Conservation (phyloP, 2,113 vertebrate genomes). For the Mystacornis crossleyi region DNA sequence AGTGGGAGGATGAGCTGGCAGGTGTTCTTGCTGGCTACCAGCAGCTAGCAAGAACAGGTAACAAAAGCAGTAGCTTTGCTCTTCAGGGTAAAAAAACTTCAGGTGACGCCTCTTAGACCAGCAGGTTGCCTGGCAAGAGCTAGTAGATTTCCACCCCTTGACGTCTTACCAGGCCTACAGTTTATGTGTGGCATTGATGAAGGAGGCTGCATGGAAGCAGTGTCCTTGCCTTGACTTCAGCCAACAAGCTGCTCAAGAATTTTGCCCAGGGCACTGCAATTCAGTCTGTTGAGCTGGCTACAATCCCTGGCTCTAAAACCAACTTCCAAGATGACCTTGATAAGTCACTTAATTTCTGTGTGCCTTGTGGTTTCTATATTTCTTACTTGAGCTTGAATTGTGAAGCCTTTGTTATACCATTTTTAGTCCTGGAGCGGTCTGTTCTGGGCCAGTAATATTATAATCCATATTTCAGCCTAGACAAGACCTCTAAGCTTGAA, state of each 20-base stretch:
- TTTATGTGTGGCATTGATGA: not conserved
- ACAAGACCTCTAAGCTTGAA: not conserved
- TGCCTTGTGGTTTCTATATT: not conserved
- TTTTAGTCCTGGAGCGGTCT: not conserved
- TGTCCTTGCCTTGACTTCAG: not conserved
- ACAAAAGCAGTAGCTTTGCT: not conserved
- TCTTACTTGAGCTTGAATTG: not conserved
- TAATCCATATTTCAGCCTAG: not conserved
- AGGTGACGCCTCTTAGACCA: accelerated
- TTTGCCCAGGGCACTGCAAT: not conserved
- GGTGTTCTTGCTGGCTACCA: not conserved
- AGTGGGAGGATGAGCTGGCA: not conserved
- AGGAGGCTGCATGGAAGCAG: not conserved
- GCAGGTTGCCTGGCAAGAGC: not conserved
- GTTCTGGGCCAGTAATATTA: not conserved
- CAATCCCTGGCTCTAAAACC: not conserved
- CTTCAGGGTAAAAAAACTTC: not conserved
- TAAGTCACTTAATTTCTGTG: not conserved
- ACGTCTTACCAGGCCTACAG: not conserved
- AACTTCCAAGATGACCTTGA: not conserved
- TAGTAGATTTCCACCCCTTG: not conserved
- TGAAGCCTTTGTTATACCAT: not conserved
- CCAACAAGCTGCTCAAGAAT: not conserved
- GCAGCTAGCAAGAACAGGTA: not conserved
- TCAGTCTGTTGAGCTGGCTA: not conserved